Evolutionary conservation across 2,888 invertebrate genomes (phyloP).

Genomic region (Lithophane semibrunnea): DNA sequence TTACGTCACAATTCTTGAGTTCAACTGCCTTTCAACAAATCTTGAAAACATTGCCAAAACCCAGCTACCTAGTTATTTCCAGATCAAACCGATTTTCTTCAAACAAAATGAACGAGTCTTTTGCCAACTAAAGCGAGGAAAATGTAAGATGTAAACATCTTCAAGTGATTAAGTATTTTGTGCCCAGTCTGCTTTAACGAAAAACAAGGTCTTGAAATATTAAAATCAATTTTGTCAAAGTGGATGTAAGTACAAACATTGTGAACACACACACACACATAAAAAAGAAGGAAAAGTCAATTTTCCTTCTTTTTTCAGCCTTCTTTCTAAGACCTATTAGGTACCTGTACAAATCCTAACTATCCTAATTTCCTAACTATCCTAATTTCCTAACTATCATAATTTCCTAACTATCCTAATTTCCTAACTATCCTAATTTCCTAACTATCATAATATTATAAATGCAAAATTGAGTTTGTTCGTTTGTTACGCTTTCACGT

Average conservation of each 20-base stretch:
- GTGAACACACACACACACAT: no score
- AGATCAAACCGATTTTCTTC: conserved; percentile 30
- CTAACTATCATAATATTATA: no score
- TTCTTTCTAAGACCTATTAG: not conserved
- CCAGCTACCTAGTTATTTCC: conserved; percentile 32
- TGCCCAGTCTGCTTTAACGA: not conserved
- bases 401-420: no score
- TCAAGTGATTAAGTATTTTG: conserved; percentile 39
- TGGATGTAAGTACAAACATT: not conserved
- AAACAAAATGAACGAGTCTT: conserved; percentile 35
- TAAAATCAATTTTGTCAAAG: conserved; percentile 1
- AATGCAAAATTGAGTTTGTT: no score
- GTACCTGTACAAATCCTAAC: not conserved
- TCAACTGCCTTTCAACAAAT: conserved; percentile 6
- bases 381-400: no score
- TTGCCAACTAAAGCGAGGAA: conserved; percentile 20
- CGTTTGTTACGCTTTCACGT: no score
- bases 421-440: no score
- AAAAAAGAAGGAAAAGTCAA: not conserved
- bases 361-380: no score
- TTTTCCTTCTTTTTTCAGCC: no score
- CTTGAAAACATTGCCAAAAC: conserved; percentile 34
- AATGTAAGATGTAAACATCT: conserved; percentile 40
- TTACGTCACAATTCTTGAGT: conserved; percentile 22
- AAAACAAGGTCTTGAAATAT: conserved; percentile 11